Percentiles rank a stretch among this genome's conserved stretches.
These are phyloP conservation scores for Dilophus febrilis DNA, from an alignment of 2,888 invertebrate species.

Conservation along the genomic window DNA sequence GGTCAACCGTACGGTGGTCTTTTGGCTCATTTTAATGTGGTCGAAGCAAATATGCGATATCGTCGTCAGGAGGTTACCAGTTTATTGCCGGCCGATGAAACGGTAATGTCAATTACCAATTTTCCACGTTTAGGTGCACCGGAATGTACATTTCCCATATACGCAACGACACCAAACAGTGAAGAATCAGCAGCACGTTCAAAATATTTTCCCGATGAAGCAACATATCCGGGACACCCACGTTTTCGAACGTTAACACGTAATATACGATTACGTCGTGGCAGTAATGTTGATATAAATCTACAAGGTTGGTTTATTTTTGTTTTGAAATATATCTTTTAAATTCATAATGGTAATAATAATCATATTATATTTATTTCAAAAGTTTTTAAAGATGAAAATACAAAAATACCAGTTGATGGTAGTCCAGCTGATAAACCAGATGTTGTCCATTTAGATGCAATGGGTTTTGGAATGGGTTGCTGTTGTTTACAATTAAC, in stretches of 20 bases:
- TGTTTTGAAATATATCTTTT: too few species aligned
- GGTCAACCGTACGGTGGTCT: constrained; percentile 89
- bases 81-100: constrained; percentile 60
- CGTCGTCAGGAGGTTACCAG: constrained; percentile 70
- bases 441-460: constrained; percentile 94
- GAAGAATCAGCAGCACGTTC: constrained; percentile 61
- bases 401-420: constrained; percentile 74
- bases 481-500: constrained; percentile 93
- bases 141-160: constrained; percentile 69
- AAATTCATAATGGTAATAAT: too few species aligned
- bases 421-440: constrained; percentile 59
- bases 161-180: constrained; percentile 45
- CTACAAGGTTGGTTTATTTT: too few species aligned
- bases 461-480: constrained; percentile 99
- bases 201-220: constrained; percentile 86
- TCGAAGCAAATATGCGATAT: constrained; percentile 93
- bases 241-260: constrained; percentile 82
- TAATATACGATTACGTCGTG: constrained; percentile 81
- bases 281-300: constrained; percentile 92
- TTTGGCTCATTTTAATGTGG: constrained; percentile 92
- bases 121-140: constrained; percentile 86
- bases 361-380: too few species aligned
- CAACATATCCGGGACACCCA: constrained; percentile 89
- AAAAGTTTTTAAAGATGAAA: constrained; percentile 71
- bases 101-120: constrained; percentile 77